Evolutionary conservation across 2,888 invertebrate genomes (phyloP).

Genomic region (Arge pagana): DNA sequence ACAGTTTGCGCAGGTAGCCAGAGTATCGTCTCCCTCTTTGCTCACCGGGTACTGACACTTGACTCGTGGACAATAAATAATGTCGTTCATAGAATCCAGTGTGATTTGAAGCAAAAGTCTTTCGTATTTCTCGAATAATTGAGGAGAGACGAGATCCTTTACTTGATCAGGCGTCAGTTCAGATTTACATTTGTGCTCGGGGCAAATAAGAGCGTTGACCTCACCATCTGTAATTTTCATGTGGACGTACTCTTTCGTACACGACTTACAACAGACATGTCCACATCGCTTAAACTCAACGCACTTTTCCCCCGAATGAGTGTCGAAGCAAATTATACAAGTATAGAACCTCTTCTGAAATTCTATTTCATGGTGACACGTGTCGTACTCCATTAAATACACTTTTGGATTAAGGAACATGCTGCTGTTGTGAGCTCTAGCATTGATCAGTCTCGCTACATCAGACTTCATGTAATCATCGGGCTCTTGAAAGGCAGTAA

Average conservation of each 20-base stretch:
- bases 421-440: slow-evolving; percentile 31
- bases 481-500: slow-evolving; percentile 24
- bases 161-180: slow-evolving; percentile 26
- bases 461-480: slow-evolving; percentile 20
- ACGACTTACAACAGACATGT: slow-evolving; percentile 39
- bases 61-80: slow-evolving; percentile 41
- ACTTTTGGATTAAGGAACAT: slow-evolving; percentile 31
- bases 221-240: slow-evolving; percentile 33
- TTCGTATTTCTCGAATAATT: slow-evolving; percentile 38
- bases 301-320: slow-evolving; percentile 34
- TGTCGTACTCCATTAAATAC: slow-evolving; percentile 31
- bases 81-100: slow-evolving; percentile 36
- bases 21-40: slow-evolving; percentile 32
- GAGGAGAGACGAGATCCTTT: slow-evolving; percentile 31
- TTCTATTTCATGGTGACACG: slow-evolving; percentile 17
- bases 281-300: slow-evolving; percentile 33
- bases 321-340: slow-evolving; percentile 41
- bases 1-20: slow-evolving; percentile 39
- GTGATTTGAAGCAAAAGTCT: slow-evolving; percentile 30
- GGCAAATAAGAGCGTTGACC: slow-evolving; percentile 33
- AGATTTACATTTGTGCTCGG: slow-evolving; percentile 32
- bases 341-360: slow-evolving; percentile 31
- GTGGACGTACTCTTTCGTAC: slow-evolving; percentile 34
- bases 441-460: slow-evolving; percentile 28
- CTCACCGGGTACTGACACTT: slow-evolving; percentile 38